Evolutionary conservation across 1,140 invertebrate species (phyloP), one percentile per base, ranked within the genome.

Genomic region (Thaumetopoea pityocampa): DNA sequence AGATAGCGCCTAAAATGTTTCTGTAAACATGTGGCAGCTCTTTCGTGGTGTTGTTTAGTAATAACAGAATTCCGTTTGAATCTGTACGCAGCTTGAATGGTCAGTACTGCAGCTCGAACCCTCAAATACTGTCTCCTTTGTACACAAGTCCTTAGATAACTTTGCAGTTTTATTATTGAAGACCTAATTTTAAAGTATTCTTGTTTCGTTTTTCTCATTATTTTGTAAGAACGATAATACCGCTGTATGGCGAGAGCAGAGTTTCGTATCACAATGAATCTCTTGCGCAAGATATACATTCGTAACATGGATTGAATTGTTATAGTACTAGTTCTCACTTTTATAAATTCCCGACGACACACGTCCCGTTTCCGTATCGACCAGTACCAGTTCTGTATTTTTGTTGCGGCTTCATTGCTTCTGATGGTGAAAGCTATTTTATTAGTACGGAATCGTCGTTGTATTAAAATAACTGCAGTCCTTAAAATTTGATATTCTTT

Each of bases 11-110:
- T 87, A 85, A 89, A 89, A 46, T 84, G 51, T 18, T 89, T 87
- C 51, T 92, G 91, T 38, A 92, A 89, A 38, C 85, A 86, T 3
- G 76, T 77, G 3, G 88, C 90, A 0, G 90, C 87, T 9, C 53
- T 63, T 30, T 80, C 63, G 7, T 64, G 65, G 19, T 66, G 63
- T 35, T 69, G 65, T n/a, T 67, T 52, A 9, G 48, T 26, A 2
- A 51, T 5, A 10, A 58, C 36, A 12, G 29, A 57, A 19, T 48
- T 11, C 40, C 49, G 62, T 46, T 72, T 80, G 1, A 66, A 43
- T 45, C 69, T 71, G 49, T 71, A 86, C 6, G 44, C 40, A 15
- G 54, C 52, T 60, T 86, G 85, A 24, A 86, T 59, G 0, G 55
- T 41, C n/a, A 76, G 23, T 2, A 55, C 57, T 3, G 73, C 61